phyloP scores from a whole-genome alignment of 2,888 invertebrate species.

The Argyresthia goedartella region DNA sequence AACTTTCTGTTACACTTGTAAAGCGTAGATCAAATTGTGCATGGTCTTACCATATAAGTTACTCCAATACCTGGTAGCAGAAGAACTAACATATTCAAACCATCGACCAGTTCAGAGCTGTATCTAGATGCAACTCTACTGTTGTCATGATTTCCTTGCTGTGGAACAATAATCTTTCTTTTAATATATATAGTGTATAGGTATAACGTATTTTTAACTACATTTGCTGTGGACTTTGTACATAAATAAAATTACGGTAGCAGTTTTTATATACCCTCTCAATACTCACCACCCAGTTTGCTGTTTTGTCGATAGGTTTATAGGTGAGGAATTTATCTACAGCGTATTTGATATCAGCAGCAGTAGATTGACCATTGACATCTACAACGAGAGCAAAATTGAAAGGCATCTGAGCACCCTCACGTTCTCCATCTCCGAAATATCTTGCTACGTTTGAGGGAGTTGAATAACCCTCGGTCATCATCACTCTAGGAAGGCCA shows the following conservation, averaged over 20 bases:
- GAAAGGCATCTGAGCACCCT: constrained; percentile 80
- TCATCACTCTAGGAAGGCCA: constrained; percentile 70
- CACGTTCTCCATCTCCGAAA: constrained; percentile 68
- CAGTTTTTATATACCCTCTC: background rate
- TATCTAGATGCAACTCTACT: constrained; percentile 76
- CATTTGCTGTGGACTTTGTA: too few relatives aligned
- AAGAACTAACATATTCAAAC: constrained; percentile 85
- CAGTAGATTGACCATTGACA: constrained; percentile 66
- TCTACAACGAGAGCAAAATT: constrained; percentile 79
- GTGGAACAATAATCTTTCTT: constrained; percentile 16
- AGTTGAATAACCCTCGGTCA: constrained; percentile 79
- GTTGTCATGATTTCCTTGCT: constrained; percentile 84
- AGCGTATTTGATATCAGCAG: constrained; percentile 69
- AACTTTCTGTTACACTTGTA: too few relatives aligned
- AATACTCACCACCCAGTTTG: constrained; percentile 82
- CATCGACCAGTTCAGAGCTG: constrained; percentile 77
- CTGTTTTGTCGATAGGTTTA: constrained; percentile 70
- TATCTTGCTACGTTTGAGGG: constrained; percentile 73
- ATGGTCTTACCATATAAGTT: constrained; percentile 83
- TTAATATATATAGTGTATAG: too few relatives aligned
- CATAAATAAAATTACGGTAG: background rate
- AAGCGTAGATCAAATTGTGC: too few relatives aligned
- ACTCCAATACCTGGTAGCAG: constrained; percentile 88
- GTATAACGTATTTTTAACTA: too few relatives aligned
- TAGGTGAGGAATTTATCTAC: constrained; percentile 76